Base-by-base conservation (phyloP, 1,140 invertebrate species). In the Cherax quadricarinatus region DNA sequence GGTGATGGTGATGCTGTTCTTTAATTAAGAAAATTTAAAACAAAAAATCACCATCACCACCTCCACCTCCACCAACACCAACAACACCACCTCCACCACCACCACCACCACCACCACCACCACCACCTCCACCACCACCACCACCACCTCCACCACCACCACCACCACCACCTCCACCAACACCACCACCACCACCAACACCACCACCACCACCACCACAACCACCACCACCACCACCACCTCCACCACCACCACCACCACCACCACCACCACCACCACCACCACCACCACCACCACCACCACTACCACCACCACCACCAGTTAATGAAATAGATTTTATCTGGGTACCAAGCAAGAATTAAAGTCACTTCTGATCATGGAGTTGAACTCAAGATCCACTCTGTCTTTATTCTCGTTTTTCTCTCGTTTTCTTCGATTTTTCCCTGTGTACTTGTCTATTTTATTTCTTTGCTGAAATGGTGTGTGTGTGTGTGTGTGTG, bases 301-400 rank as follows among this genome's bases (percentile, higher is more conserved):
- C 16, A 4, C 5, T 51, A 18, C 79, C 30, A 1, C 18, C 21
- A 2, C 51, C 18, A 51, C 18, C 21, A 10, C 41, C 80, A 57
- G 51, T 83, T 83, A 83, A 83, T 83, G 81, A 83, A 83, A 83
- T 83, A 83, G 81, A 83, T 83, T 83, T 83, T 83, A 83, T 83
- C 81, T 57, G 24, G 18, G 21, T 21, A 9, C 57, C 57, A 83
- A 83, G 51, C 49, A 24, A 83, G 51, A 83, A 83, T 83, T 83
- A 57, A 57, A 83, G 81, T 83, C 81, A 57, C 81, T n/a, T 24
- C 51, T 57, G 81, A 83, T 83, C 81, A 83, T 4, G 16, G n/a
- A n/a, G 21, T n/a, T 48, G 48, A 24, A 7, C 57, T 60, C 24
- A 30, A 24, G n/a, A 60, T 60, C 24, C 16, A 57, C 7, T 14